Evolutionary conservation across 2,113 vertebrate species (phyloP).

Genomic region (Sebastes fasciatus): DNA sequence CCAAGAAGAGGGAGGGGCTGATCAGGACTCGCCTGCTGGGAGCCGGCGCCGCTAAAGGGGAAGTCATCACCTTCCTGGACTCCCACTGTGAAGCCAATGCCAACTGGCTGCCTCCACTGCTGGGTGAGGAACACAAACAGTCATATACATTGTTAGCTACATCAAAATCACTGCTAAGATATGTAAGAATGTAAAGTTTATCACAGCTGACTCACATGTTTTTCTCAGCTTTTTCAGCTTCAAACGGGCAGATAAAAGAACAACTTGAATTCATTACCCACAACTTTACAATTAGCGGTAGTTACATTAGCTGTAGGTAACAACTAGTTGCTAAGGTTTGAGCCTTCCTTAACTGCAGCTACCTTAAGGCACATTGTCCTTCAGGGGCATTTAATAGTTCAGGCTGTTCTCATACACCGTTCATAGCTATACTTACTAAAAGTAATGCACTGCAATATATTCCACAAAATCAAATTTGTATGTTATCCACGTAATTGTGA

Average conservation of each 20-base stretch:
- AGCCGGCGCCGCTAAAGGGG: slow-evolving; percentile 88
- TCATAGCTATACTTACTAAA: too few species aligned
- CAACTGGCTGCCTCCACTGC: slow-evolving; percentile 96
- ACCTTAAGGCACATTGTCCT: background rate
- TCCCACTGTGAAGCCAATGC: slow-evolving; percentile 98
- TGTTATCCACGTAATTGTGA: too few species aligned
- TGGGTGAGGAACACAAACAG: slow-evolving; percentile 81
- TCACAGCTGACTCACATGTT: background rate
- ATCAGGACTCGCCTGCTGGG: slow-evolving; percentile 96
- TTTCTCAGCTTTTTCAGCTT: too few species aligned
- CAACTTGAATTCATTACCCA: background rate
- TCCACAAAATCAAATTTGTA: too few species aligned
- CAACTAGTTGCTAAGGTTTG: background rate
- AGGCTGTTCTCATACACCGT: too few species aligned
- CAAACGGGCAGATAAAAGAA: too few species aligned
- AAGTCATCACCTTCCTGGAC: slow-evolving; percentile 97
- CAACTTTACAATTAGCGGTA: background rate
- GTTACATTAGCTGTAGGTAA: background rate
- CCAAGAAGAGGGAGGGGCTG: slow-evolving; percentile 94
- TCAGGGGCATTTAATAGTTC: background rate
- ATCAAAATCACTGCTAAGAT: background rate
- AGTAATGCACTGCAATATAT: too few species aligned
- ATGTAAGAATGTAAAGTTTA: background rate
- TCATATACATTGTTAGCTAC: background rate
- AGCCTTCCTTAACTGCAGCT: background rate